phyloP scores from a whole-genome alignment of 2,113 vertebrate species.

The Raja brachyura region DNA sequence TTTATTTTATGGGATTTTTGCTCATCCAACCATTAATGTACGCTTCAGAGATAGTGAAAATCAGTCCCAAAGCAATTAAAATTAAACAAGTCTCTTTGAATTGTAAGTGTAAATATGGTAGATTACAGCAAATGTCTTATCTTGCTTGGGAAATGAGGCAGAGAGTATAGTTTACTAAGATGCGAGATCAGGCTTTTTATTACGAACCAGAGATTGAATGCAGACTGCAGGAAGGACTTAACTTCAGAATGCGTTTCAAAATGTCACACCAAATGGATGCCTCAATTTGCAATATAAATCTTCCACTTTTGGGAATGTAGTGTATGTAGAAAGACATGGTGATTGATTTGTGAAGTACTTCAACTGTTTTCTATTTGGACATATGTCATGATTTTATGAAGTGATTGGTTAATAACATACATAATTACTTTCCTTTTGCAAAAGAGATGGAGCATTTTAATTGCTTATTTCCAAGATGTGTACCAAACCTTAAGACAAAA shows the following conservation, averaged over 20 bases:
- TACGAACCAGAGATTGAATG: background rate
- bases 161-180: background rate
- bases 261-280: background rate
- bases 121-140: background rate
- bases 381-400: background rate
- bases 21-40: background rate
- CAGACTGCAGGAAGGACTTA: too few species aligned
- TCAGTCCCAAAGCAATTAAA: constrained; percentile 20
- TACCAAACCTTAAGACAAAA: background rate
- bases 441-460: background rate
- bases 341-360: background rate
- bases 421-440: too few species aligned
- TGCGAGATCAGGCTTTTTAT: background rate
- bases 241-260: constrained; percentile 3
- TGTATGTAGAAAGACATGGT: background rate
- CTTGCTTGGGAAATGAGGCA: constrained; percentile 19
- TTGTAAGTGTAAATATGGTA: background rate
- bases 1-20: background rate
- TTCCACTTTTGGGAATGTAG: background rate
- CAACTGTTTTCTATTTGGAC: background rate
- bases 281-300: constrained; percentile 2
- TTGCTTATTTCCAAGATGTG: background rate
- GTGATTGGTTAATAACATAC: too few species aligned
- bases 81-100: background rate
- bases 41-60: background rate